Evolutionary conservation across 2,113 vertebrate genomes (phyloP).

Genomic region (Macquaria ambigua): DNA sequence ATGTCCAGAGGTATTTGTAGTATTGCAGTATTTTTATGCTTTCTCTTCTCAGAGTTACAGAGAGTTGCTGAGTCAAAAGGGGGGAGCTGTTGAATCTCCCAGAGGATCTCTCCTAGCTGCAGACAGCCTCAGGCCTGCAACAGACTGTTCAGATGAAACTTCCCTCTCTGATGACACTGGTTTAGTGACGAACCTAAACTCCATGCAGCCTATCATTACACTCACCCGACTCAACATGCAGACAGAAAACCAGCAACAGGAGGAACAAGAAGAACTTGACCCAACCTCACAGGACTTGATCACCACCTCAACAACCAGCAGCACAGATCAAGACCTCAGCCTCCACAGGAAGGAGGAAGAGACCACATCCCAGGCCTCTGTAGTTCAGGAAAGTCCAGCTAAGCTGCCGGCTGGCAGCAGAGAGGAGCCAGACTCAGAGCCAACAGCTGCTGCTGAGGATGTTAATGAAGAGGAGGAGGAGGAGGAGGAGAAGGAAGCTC

Average conservation of each 20-base stretch:
- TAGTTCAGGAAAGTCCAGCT: constrained; percentile 30
- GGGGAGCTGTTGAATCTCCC: constrained; percentile 33
- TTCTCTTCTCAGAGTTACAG: constrained; percentile 73
- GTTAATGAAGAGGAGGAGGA: constrained; percentile 61
- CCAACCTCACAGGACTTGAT: constrained; percentile 8
- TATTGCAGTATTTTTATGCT: constrained; percentile 9
- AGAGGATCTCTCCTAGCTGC: constrained; percentile 30
- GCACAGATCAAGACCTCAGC: constrained; percentile 26
- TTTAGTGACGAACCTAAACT: background rate
- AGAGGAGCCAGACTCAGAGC: constrained; percentile 25
- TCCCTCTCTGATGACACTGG: constrained; percentile 7
- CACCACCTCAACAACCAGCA: constrained; percentile 30
- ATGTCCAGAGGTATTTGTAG: background rate
- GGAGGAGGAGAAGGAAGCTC: constrained; percentile 36
- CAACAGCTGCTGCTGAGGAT: constrained; percentile 26
- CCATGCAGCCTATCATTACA: constrained; percentile 36
- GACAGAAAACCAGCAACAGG: constrained; percentile 24
- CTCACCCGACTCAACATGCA: constrained; percentile 26
- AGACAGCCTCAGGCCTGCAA: constrained; percentile 20
- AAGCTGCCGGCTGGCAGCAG: constrained; percentile 25
- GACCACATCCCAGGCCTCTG: constrained; percentile 3
- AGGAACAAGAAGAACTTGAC: constrained; percentile 24
- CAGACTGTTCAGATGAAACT: constrained; percentile 40
- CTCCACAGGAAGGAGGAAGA: constrained; percentile 14
- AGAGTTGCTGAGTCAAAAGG: constrained; percentile 59